Base-by-base conservation (phyloP, 2,888 invertebrate species). In the Stenotaenia linearis region DNA sequence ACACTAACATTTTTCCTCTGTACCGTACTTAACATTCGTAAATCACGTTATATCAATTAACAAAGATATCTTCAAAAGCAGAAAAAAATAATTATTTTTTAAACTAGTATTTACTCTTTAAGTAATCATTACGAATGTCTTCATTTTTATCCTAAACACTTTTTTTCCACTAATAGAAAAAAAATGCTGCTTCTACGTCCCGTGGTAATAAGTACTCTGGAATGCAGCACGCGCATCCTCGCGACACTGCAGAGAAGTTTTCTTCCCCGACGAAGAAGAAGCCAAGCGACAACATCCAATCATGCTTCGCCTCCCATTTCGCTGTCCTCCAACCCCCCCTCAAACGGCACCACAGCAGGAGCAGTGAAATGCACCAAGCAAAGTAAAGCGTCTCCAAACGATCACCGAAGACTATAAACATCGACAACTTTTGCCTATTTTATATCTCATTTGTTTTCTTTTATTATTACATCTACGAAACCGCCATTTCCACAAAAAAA, bases 221-320 rank as follows among this genome's bases (percentile, higher is more conserved):
- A 69, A 69, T 69, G 69, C 69, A 69, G 69, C 69, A 25, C 69
- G 69, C 69, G 69, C 69, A 28, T 69, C 69, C n/a, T 69, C 69
- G 25, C 69, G 23, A 69, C 69, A 28, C 28, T 69, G 69, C 28
- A 28, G 69, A 69, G 69, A 69, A 50, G 69, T 28, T 23, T 69
- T 69, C 69, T 69, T 28, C 28, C 69, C 69, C 69, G 69, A 2
- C 69, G 28, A 69, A 50, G n/a, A 28, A 45, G 69, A 69, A 69
- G 69, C 69, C 25, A 69, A 69, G 69, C 69, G 69, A 69, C 69
- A 69, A 69, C 69, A 69, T 69, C 69, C 69, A 69, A 69, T 69
- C 69, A 69, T 69, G 69, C 69, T 69, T 69, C 69, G 69, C 69
- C 28, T 69, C 69, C 69, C 69, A 69, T 69, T 69, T 28, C 25